phyloP scores from a whole-genome alignment of 2,888 invertebrate genomes.

The Spilarctia lutea region DNA sequence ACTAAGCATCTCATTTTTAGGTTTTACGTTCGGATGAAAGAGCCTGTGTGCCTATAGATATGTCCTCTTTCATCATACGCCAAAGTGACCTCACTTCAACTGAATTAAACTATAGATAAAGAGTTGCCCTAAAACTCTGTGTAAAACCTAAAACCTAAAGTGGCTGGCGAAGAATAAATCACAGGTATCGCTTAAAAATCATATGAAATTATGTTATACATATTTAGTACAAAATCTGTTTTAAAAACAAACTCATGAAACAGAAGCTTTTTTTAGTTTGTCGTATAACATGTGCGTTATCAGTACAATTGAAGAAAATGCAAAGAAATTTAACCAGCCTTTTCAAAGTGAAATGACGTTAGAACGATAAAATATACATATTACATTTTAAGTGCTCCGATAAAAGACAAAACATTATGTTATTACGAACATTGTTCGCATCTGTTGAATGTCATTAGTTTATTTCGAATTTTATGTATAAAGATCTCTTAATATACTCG shows the following conservation, averaged over 20 bases:
- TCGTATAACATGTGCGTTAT: not conserved
- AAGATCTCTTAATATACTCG: slow-evolving; percentile 15
- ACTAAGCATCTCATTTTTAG: too few species aligned
- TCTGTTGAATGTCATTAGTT: slow-evolving; percentile 23
- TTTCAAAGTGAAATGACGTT: not conserved
- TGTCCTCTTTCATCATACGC: too few species aligned
- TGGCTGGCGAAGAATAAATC: not conserved
- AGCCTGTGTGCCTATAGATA: too few species aligned
- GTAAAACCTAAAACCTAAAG: too few species aligned
- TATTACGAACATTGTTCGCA: slow-evolving; percentile 34
- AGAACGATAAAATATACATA: not conserved
- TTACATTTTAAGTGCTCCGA: slow-evolving; percentile 5
- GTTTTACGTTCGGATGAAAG: too few species aligned
- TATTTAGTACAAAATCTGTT: not conserved
- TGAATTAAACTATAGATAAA: too few species aligned
- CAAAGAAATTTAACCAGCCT: not conserved
- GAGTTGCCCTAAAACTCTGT: too few species aligned
- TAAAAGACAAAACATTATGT: slow-evolving; percentile 17
- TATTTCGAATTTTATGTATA: slow-evolving; percentile 13
- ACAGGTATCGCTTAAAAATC: not conserved
- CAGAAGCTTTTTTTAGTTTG: not conserved
- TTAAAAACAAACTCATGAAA: not conserved
- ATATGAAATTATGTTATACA: not conserved
- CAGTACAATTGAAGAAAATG: not conserved
- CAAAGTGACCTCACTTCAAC: too few species aligned